Evolutionary conservation across 2,113 vertebrate genomes (phyloP), one percentile per base, ranked within the genome.

Genomic region (Grammomys surdaster): DNA sequence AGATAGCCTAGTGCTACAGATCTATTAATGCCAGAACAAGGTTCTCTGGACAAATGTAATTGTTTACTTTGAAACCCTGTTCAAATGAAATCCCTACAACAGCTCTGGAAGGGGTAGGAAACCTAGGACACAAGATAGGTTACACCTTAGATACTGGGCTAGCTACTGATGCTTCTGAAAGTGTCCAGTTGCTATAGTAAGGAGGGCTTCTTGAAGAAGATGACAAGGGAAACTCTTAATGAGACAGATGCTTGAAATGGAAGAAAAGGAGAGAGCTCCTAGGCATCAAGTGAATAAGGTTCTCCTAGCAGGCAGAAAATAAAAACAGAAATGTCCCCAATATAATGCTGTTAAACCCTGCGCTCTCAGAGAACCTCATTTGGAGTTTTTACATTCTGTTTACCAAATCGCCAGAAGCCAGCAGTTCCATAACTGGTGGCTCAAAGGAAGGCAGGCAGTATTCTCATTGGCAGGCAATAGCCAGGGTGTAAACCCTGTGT

Each of bases 301-400:
- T 14, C 87, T 33, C 6, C 58, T 63, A 85, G 16, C 1, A 19
- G 36, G 60, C 31, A 95, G 36, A 2, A 13, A 82, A 60, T 60
- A 43, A 60, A 82, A 60, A 3, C 3, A 8, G 24, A 60, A 82
- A 16, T 7, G 14, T 0, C 19, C 54, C 56, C 11, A 82, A 60
- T 24, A 7, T 9, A 40, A 60, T 1, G 10, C 17, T 40, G 36
- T 8, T 40, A 82, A 60, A 40, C 54, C 78, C 33, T 40, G 88
- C 91, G 95, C 95, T 82, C 77, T 89, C 90, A 46, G n/a, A 95
- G 97, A 90, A 96, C 65, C 92, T 91, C 92, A 81, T 96, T 20
- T 78, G 69, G 94, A 63, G 65, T 86, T 75, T 67, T 73, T 86
- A 77, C 63, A 93, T 93, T 92, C 77, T 89, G 86, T 78, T 96